Percentiles rank a stretch among this genome's conserved stretches.
Evolutionary conservation across 2,888 invertebrate genomes (phyloP).

Genomic region (Polyommatus iphigenia): DNA sequence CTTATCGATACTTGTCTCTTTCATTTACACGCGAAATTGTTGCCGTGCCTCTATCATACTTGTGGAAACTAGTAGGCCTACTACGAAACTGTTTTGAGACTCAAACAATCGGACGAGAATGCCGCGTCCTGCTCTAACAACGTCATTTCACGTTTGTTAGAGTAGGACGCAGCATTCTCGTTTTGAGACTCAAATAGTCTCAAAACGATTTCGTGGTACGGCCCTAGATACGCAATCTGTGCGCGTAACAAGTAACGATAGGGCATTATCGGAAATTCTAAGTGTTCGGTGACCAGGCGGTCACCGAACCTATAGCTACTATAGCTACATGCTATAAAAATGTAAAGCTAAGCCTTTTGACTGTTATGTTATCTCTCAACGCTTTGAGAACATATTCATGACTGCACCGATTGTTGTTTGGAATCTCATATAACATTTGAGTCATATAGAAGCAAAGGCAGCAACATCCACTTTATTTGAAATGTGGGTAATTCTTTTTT

Average conservation of each 20-base stretch:
- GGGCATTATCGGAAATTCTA: not conserved
- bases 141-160: no score
- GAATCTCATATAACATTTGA: slow-evolving; percentile 36
- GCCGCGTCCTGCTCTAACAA: no score
- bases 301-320: no score
- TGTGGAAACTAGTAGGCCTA: not conserved
- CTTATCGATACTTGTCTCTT: no score
- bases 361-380: slow-evolving; percentile 49
- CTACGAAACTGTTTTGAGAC: no score
- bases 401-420: slow-evolving; percentile 38
- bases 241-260: not conserved
- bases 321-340: not conserved
- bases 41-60: not conserved
- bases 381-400: slow-evolving; percentile 48
- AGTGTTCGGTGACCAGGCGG: not conserved
- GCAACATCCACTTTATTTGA: no score
- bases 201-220: no score
- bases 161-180: no score
- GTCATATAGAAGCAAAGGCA: no score
- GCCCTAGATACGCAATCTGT: not conserved
- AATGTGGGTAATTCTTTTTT: no score
- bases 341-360: not conserved
- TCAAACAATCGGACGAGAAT: no score
- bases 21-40: not conserved
- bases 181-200: no score